Conservation (phyloP, 1,140 invertebrate genomes). For the Heliconius hewitsoni region DNA sequence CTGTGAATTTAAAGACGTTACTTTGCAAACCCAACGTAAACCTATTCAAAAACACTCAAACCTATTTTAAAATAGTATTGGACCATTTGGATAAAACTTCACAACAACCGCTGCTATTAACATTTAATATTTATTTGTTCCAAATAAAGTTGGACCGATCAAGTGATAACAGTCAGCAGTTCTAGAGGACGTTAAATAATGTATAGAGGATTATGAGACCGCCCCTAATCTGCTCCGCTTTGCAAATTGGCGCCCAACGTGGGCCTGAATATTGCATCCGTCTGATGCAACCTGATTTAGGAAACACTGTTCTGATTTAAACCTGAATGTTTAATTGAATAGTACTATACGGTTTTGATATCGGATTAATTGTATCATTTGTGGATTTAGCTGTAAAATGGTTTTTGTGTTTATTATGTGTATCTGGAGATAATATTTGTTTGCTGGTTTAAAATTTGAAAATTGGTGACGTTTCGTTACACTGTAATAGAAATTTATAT, state of each 20-base stretch:
- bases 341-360: slow-evolving; percentile 33
- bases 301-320: slow-evolving; percentile 33
- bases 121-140: background rate
- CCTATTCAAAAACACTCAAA: too few species aligned
- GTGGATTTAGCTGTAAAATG: background rate
- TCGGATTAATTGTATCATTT: slow-evolving; percentile 27
- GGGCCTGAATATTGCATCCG: slow-evolving; percentile 52
- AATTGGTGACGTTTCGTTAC: too few species aligned
- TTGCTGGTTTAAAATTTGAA: background rate
- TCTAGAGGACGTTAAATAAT: slow-evolving; percentile 42
- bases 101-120: background rate
- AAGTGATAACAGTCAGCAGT: slow-evolving; percentile 23
- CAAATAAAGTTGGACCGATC: slow-evolving; percentile 13
- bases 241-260: slow-evolving; percentile 50
- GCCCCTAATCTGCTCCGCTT: slow-evolving; percentile 48
- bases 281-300: slow-evolving; percentile 35
- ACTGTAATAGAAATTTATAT: too few species aligned
- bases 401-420: background rate
- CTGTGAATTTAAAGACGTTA: too few species aligned
- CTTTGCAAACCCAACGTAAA: too few species aligned
- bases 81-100: background rate
- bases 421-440: background rate
- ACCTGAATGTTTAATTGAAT: slow-evolving; percentile 36
- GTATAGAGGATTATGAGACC: slow-evolving; percentile 36
- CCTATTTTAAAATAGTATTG: too few species aligned